phyloP scores from a whole-genome alignment of 2,113 vertebrate species.

The Nibea albiflora region DNA sequence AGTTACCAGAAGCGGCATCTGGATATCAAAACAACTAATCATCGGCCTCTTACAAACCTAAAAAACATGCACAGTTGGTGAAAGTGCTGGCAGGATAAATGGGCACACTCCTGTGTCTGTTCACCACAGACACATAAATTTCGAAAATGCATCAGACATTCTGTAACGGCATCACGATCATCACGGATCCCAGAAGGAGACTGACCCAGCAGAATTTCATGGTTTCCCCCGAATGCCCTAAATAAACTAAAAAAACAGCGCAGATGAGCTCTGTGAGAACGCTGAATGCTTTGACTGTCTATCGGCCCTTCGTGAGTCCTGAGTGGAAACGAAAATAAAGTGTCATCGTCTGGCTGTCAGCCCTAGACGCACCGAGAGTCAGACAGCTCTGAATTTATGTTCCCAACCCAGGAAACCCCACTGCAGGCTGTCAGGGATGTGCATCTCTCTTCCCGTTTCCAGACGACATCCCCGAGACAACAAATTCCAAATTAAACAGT shows the following conservation, averaged over 20 bases:
- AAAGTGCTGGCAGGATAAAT: constrained; percentile 3
- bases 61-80: neutral
- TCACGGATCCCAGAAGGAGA: constrained; percentile 17
- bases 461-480: constrained; percentile 34
- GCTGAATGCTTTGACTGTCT: constrained; percentile 70
- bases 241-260: constrained; percentile 21
- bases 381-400: constrained; percentile 65
- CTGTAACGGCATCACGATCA: neutral
- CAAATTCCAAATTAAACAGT: constrained; percentile 45
- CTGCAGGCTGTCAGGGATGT: constrained; percentile 14
- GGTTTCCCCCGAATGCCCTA: neutral
- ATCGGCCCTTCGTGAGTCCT: constrained; percentile 19
- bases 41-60: neutral
- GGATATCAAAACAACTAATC: constrained; percentile 36
- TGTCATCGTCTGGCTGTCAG: constrained; percentile 59
- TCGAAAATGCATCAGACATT: constrained; percentile 15
- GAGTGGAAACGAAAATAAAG: constrained; percentile 79
- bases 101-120: neutral
- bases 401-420: constrained; percentile 53
- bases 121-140: constrained; percentile 6
- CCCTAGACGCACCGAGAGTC: constrained; percentile 47
- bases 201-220: constrained; percentile 18
- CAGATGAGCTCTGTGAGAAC: constrained; percentile 51
- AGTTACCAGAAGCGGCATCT: constrained; percentile 36
- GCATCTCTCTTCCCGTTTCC: constrained; percentile 32